These are phyloP conservation scores for Semicossyphus pulcher DNA, from an alignment of 2,113 vertebrate species.

Conservation along the genomic window DNA sequence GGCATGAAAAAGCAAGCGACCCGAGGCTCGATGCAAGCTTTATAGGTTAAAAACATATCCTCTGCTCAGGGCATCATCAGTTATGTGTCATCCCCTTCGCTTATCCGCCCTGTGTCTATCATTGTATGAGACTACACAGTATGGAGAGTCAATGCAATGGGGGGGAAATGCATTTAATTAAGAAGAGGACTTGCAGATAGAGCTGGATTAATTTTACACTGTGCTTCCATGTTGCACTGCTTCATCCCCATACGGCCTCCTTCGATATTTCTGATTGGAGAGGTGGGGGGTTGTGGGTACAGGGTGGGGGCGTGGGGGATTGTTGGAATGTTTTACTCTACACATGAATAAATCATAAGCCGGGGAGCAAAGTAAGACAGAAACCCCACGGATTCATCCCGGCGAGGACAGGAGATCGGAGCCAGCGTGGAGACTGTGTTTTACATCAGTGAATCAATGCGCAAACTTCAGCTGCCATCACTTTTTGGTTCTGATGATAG, in stretches of 20 bases:
- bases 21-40: slow-evolving; percentile 10
- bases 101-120: not conserved
- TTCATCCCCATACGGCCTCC: slow-evolving; percentile 15
- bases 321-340: slow-evolving; percentile 57
- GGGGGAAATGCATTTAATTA: slow-evolving; percentile 10
- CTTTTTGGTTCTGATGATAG: not conserved
- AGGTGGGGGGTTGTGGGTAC: slow-evolving; percentile 44
- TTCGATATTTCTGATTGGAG: slow-evolving; percentile 61
- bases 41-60: slow-evolving; percentile 23
- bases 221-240: slow-evolving; percentile 5
- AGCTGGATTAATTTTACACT: slow-evolving; percentile 49
- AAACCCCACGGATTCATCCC: slow-evolving; percentile 63
- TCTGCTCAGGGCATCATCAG: slow-evolving; percentile 2
- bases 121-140: not conserved
- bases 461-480: not conserved
- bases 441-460: slow-evolving; percentile 30
- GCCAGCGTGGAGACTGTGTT: slow-evolving; percentile 25
- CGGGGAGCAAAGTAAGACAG: slow-evolving; percentile 45
- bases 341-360: slow-evolving; percentile 78
- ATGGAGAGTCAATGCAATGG: not conserved
- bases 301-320: slow-evolving; percentile 29
- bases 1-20: slow-evolving; percentile 51
- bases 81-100: not conserved
- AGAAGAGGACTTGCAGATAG: not conserved
- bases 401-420: slow-evolving; percentile 51